Percentiles rank a stretch among this genome's conserved stretches.
Conservation (phyloP, 2,888 invertebrate species). For the Drosophila mayaguana region DNA sequence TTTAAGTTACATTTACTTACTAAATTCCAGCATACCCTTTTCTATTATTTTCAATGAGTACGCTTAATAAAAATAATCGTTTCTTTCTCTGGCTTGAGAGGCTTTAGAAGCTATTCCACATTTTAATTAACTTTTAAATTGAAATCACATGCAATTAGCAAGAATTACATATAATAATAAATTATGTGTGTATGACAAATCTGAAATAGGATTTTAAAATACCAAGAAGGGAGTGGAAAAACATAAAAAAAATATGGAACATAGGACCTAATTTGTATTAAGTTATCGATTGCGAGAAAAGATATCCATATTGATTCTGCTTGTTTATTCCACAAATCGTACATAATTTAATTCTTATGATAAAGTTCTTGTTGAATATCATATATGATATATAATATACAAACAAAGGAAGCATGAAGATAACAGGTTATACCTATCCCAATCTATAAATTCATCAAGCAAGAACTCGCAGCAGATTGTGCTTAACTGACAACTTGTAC, state of each 20-base stretch:
- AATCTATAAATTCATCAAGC: background rate
- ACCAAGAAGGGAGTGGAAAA: too few species aligned
- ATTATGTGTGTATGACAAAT: too few species aligned
- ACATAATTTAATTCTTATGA: too few species aligned
- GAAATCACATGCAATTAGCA: constrained; percentile 11
- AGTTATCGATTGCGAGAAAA: too few species aligned
- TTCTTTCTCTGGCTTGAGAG: constrained; percentile 14
- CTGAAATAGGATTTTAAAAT: background rate
- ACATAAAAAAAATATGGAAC: too few species aligned
- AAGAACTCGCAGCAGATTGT: background rate
- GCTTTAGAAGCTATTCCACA: background rate
- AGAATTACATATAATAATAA: too few species aligned
- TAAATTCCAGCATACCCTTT: background rate
- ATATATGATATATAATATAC: too few species aligned
- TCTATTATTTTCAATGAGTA: background rate
- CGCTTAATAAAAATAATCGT: constrained; percentile 13
- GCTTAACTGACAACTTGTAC: background rate
- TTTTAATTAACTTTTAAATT: constrained; percentile 23
- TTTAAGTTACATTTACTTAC: background rate
- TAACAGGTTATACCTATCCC: background rate
- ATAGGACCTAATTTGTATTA: too few species aligned
- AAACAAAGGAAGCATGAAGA: too few species aligned
- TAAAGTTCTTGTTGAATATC: too few species aligned
- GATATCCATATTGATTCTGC: too few species aligned
- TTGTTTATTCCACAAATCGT: too few species aligned